A percentile compares a stretch with the other conserved stretches of the same genome.
Conservation (phyloP, 2,113 vertebrate genomes). For the Passer montanus region DNA sequence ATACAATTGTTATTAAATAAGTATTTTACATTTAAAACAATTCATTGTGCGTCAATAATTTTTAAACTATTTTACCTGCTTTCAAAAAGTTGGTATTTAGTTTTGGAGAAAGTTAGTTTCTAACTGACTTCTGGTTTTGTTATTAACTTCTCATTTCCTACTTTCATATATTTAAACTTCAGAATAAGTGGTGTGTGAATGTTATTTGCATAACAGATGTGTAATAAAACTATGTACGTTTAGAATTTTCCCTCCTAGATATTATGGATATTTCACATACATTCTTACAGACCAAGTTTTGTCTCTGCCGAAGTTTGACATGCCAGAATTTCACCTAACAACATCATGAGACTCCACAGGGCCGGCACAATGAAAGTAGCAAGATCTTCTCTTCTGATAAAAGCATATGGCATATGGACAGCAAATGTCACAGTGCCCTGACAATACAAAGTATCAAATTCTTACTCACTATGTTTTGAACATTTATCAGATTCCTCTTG, state of each 20-base stretch:
- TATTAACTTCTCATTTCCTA: constrained; percentile 64
- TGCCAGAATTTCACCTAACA: neutral
- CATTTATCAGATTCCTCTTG: neutral
- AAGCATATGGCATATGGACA: neutral
- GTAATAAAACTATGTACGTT: neutral
- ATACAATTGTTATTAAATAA: neutral
- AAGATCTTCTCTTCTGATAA: neutral
- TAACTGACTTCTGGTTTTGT: constrained; percentile 41
- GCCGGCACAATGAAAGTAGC: neutral
- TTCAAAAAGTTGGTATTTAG: neutral
- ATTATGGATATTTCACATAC: neutral
- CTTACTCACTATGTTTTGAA: neutral
- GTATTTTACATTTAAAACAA: neutral
- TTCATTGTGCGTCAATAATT: neutral
- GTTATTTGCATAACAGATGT: constrained; percentile 56
- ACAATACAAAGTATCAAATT: neutral
- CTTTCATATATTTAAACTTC: constrained; percentile 44
- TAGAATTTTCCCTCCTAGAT: constrained; percentile 11
- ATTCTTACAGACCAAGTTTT: neutral
- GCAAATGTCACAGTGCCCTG: neutral
- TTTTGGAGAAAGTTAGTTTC: constrained; percentile 65
- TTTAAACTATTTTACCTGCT: neutral
- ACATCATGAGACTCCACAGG: neutral
- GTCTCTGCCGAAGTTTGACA: neutral
- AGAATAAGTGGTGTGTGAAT: constrained; percentile 39